A percentile compares a stretch with the other conserved stretches of the same genome.
These are phyloP conservation scores for Heliconius nattereri DNA, from an alignment of 1,140 invertebrate species.

Conservation along the genomic window DNA sequence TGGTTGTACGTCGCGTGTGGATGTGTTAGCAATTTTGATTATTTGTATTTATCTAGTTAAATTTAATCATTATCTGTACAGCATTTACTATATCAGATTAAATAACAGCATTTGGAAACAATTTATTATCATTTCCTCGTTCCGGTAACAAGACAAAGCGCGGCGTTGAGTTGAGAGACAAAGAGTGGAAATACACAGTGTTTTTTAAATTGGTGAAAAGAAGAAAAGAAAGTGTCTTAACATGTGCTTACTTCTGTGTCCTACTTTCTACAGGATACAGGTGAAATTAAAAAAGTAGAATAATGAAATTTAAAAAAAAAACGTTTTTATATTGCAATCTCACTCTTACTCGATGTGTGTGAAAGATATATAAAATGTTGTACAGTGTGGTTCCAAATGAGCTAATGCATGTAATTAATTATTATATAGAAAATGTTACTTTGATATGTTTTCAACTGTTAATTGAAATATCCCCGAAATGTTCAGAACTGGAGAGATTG, in stretches of 20 bases:
- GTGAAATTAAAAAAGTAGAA: not conserved
- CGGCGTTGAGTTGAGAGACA: no score
- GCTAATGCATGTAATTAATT: constrained; percentile 6
- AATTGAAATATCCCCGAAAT: not conserved
- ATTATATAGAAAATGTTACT: constrained; percentile 6
- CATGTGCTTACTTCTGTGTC: no score
- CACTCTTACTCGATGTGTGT: not conserved
- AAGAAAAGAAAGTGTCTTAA: no score
- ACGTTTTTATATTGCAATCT: not conserved
- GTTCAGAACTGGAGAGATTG: not conserved
- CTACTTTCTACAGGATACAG: no score
- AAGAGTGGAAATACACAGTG: no score
- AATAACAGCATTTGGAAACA: no score
- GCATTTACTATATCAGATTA: not conserved
- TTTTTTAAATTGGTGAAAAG: no score
- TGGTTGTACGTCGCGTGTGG: constrained; percentile 49
- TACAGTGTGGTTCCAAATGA: not conserved
- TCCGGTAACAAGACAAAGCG: no score
- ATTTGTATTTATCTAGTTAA: constrained; percentile 13
- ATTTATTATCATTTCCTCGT: no score
- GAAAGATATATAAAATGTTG: not conserved
- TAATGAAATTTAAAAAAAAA: not conserved
- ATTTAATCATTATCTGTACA: constrained; percentile 9
- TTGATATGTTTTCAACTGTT: not conserved
- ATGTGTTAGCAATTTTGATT: constrained; percentile 10